Evolutionary conservation across 2,797 vertebrate species (phyloP), one percentile per base, ranked within the genome.

Genomic region (Aldrovandia affinis): DNA sequence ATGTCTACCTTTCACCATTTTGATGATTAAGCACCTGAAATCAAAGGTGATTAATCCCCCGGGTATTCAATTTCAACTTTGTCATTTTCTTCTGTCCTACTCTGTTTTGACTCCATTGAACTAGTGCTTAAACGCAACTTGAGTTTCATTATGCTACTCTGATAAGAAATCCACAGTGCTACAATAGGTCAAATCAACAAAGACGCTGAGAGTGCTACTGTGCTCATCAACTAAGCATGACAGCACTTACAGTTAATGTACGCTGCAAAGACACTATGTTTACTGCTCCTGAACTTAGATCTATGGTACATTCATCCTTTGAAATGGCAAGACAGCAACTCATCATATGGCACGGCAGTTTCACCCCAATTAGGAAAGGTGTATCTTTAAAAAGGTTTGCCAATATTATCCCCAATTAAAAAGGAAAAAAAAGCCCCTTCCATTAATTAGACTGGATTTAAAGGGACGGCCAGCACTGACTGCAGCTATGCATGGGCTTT

Each of bases 11-110:
- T 88, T 82, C 82, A 83, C 79, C 83, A 85, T 73, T n/a, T 55
- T 82, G 28, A 30, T 89, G 86, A 89, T 83, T 85, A 83, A 89
- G 85, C 83, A 86, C 83, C 84, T 83, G 78, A 63, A 83, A 83
- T 81, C 44, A 86, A 33, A 52, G 85, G 73, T 83, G 83, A 87
- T 89, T 88, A 86, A 89, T 87, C 83, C 84, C 86, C 78, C 81
- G 81, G 85, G 87, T 87, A 86, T 88, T 87, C 85, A 63, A 88
- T 89, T 88, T 83, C 85, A 87, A 84, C 85, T 63, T 77, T 81
- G 57, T 36, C 86, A 83, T 85, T 86, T 82, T 83, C 75, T 47
- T 83, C 36, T n/a, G 81, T 83, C 25, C 36, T 47, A 8, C 50
- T 82, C 73, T 81, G 78, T 47, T 54, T 54, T 68, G 50, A 28